Evolutionary conservation across 2,888 invertebrate genomes (phyloP).

Genomic region (Brachynemurus nebulosus): DNA sequence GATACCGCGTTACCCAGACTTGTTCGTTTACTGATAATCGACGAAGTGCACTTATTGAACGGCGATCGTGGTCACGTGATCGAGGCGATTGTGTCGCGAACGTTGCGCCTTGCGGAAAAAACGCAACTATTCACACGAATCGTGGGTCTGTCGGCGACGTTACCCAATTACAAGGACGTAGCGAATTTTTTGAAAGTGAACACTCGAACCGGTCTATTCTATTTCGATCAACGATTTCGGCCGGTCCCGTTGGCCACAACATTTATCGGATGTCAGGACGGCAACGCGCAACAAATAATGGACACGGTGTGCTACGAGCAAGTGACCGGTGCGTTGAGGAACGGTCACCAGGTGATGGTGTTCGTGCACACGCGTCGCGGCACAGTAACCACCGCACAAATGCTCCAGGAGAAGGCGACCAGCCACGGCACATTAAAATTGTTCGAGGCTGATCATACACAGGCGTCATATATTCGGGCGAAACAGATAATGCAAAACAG

Average conservation of each 20-base stretch:
- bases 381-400: slow-evolving; percentile 77
- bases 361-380: slow-evolving; percentile 98
- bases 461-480: slow-evolving; percentile 48
- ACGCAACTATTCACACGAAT: slow-evolving; percentile 93
- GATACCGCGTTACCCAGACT: slow-evolving; percentile 81
- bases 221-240: slow-evolving; percentile 85
- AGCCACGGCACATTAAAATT: slow-evolving; percentile 54
- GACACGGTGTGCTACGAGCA: slow-evolving; percentile 90
- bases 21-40: slow-evolving; percentile 87
- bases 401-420: slow-evolving; percentile 67
- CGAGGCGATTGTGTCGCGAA: slow-evolving; percentile 92
- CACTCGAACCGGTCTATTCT: slow-evolving; percentile 81
- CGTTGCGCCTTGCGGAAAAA: slow-evolving; percentile 80
- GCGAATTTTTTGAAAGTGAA: slow-evolving; percentile 90
- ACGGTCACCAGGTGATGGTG: slow-evolving; percentile 95
- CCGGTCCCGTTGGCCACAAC: slow-evolving; percentile 90
- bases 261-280: slow-evolving; percentile 77
- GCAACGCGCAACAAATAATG: slow-evolving; percentile 80
- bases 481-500: slow-evolving; percentile 55
- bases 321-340: slow-evolving; percentile 69
- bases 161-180: slow-evolving; percentile 96
- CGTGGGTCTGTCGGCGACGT: slow-evolving; percentile 89
- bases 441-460: slow-evolving; percentile 49
- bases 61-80: slow-evolving; percentile 96
- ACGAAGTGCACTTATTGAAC: slow-evolving; percentile 93